Percentiles rank a stretch among this genome's conserved stretches.
phyloP scores from a whole-genome alignment of 2,113 vertebrate species.

The Rhodinocichla rosea region DNA sequence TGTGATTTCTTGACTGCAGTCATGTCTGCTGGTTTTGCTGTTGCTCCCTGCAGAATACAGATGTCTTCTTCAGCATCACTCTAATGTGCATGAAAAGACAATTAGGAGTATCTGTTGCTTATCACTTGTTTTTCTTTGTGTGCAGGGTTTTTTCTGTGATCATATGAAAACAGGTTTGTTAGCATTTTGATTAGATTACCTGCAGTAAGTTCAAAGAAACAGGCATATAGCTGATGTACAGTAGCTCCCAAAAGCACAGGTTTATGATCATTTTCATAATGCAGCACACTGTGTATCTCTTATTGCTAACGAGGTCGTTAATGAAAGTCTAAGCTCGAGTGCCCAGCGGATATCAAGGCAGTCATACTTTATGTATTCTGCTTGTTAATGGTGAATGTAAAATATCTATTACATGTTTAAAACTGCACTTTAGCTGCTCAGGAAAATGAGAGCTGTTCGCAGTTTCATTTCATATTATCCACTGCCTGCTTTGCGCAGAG shows the following conservation, averaged over 20 bases:
- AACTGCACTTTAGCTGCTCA: background rate
- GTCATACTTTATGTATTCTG: background rate
- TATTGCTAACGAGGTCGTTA: background rate
- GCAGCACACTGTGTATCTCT: background rate
- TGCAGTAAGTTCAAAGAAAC: background rate
- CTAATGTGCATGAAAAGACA: background rate
- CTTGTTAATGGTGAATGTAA: background rate
- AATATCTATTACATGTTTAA: background rate
- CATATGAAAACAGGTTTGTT: background rate
- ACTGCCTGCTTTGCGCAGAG: background rate
- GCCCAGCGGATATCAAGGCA: background rate
- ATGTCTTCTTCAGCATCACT: background rate
- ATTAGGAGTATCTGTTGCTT: background rate
- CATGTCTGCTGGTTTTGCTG: background rate
- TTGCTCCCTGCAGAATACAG: background rate
- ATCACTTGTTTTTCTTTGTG: background rate
- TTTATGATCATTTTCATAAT: background rate
- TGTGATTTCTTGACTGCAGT: background rate
- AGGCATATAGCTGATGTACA: background rate
- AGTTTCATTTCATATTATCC: background rate
- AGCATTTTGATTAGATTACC: constrained; percentile 31
- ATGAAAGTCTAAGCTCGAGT: background rate
- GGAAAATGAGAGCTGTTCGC: background rate
- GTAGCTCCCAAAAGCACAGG: background rate
- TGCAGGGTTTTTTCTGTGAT: background rate